Evolutionary conservation across 2,797 vertebrate species (phyloP).

Genomic region (Cyprinodon diabolis): DNA sequence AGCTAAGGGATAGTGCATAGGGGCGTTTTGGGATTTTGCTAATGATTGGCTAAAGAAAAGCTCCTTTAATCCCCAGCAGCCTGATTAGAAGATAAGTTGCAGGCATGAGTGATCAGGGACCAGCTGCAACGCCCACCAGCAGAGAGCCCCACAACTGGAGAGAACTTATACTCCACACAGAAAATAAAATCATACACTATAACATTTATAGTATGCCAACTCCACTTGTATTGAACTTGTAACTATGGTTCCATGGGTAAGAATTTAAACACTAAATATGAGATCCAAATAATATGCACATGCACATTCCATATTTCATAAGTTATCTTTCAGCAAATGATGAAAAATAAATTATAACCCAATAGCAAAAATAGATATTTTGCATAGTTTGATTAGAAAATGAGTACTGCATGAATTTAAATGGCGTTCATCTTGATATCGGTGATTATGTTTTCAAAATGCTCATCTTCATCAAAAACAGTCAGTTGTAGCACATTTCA

Average conservation of each 20-base stretch:
- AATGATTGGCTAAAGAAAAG: too few species aligned
- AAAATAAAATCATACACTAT: too few species aligned
- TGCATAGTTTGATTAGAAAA: slow-evolving; percentile 29
- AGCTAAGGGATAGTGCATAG: too few species aligned
- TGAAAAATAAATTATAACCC: slow-evolving; percentile 32
- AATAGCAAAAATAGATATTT: slow-evolving; percentile 11
- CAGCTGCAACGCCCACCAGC: too few species aligned
- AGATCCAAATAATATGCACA: slow-evolving; percentile 4
- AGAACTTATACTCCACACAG: too few species aligned
- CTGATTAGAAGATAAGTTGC: too few species aligned
- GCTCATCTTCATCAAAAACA: background rate
- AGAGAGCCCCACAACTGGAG: too few species aligned
- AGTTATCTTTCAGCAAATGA: slow-evolving; percentile 25
- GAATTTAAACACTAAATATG: background rate
- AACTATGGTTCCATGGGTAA: background rate
- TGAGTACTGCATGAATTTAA: background rate
- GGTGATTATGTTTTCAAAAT: background rate
- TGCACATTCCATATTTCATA: slow-evolving; percentile 3
- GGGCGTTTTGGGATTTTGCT: too few species aligned
- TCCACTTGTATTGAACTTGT: background rate
- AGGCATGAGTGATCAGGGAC: too few species aligned
- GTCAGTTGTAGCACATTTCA: background rate
- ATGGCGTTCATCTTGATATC: background rate
- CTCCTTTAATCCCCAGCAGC: too few species aligned
- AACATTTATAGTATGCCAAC: too few species aligned